These are phyloP conservation scores for Dryoscopus gambensis DNA, from an alignment of 2,113 vertebrate species.

Conservation along the genomic window DNA sequence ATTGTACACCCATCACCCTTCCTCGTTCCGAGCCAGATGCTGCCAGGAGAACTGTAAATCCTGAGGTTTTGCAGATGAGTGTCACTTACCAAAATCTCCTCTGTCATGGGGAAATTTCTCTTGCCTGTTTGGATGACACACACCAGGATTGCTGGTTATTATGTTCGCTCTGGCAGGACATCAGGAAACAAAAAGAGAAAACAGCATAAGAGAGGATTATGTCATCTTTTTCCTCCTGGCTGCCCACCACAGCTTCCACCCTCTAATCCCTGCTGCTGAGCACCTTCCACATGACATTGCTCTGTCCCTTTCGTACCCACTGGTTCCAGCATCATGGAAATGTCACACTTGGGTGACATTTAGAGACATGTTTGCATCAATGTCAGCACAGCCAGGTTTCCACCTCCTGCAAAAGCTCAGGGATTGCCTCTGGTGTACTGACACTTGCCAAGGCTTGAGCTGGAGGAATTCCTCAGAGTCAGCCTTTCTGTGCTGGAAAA, in stretches of 20 bases:
- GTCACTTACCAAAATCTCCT: background rate
- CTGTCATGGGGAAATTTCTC: background rate
- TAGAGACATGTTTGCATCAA: background rate
- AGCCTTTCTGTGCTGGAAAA: conserved; percentile 2
- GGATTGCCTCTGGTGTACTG: background rate
- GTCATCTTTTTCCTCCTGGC: conserved; percentile 28
- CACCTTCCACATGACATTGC: background rate
- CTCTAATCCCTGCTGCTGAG: background rate
- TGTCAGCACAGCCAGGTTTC: background rate
- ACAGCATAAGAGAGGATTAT: background rate
- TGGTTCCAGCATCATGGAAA: background rate
- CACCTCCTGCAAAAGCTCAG: background rate
- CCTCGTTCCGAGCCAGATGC: background rate
- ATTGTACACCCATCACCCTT: background rate
- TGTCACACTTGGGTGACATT: background rate
- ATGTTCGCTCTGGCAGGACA: conserved; percentile 16
- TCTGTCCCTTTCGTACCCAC: background rate
- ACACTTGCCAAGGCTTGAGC: background rate
- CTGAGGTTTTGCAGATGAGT: background rate
- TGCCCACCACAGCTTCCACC: background rate
- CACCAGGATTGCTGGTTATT: background rate
- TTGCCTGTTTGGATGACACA: background rate
- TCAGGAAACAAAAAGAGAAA: conserved; percentile 10
- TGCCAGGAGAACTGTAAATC: background rate
- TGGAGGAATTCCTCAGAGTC: background rate